Evolutionary conservation across 2,113 vertebrate genomes (phyloP), one percentile per base, ranked within the genome.

Genomic region (Paradisaea rubra): DNA sequence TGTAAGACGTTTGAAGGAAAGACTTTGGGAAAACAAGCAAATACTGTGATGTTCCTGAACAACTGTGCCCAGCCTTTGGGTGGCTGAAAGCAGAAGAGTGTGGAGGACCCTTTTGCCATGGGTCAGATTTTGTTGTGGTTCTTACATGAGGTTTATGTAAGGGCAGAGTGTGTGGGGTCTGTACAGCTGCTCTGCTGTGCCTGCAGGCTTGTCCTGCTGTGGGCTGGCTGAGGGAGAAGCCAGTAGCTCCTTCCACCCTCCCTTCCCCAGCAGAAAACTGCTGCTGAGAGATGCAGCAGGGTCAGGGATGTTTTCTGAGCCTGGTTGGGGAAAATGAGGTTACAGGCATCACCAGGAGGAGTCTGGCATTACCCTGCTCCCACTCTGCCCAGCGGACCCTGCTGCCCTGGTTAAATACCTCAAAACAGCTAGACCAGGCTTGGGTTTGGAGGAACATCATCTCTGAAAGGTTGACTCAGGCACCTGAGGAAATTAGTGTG

Each of bases 91-190:
- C n/a, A 65, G 64, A 56, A 77, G 44, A 72, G 6, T 2, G 3
- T 63, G 47, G 35, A 71, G 37, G 64, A 59, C 42, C 17, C 65
- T 94, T 74, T 87, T 68, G 27, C 52, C 27, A 7, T 1, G 44
- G 68, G 11, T 78, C 27, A 56, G 44, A 39, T 44, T 86, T 84
- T 41, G 15, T 47, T 24, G 47, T 39, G 22, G 52, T 15, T 73
- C 23, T 69, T n/a, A 25, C 0, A 5, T 1, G 7, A 65, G n/a
- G 27, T 5, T 11, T 24, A 56, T 77, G 28, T 47, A 13, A 64
- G 9, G 21, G 21, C 84, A 83, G n/a, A 60, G n/a, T 2, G 24
- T 0, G 0, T 2, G 21, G 24, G 20, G 7, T 49, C 63, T 0
- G 11, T 20, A 31, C 18, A 54, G 44, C 35, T 11, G 7, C 41